Evolutionary conservation across 2,113 vertebrate species (phyloP).

Genomic region (Heptranchias perlo): DNA sequence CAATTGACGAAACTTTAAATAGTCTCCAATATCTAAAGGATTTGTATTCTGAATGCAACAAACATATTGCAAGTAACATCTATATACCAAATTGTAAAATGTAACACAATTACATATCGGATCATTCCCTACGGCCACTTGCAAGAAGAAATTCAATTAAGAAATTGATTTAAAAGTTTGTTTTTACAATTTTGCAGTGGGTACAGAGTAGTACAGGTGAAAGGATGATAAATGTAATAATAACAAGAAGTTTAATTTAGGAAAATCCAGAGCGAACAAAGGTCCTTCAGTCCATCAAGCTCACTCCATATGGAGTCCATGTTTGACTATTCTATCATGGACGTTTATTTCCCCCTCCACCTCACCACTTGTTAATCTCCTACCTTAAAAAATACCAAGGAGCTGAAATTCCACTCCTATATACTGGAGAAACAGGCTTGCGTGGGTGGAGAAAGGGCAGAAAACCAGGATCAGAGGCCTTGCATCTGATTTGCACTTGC

Average conservation of each 20-base stretch:
- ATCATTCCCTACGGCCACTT: neutral
- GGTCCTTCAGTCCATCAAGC: neutral
- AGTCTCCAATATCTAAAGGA: neutral
- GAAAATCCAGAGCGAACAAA: neutral
- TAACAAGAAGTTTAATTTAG: neutral
- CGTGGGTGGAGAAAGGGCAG: neutral
- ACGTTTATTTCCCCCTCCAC: neutral
- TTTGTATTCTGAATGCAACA: neutral
- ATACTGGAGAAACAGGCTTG: neutral
- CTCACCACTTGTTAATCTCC: neutral
- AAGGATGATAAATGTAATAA: neutral
- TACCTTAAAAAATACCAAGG: neutral
- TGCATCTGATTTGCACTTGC: neutral
- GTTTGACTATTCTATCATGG: neutral
- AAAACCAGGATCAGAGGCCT: neutral
- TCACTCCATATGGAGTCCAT: neutral
- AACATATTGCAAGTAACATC: neutral
- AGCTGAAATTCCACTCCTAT: neutral
- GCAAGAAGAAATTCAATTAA: neutral
- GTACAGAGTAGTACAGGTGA: neutral
- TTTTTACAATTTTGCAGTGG: neutral
- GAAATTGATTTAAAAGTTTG: neutral
- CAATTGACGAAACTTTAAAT: neutral
- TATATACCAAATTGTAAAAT: neutral
- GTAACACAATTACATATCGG: neutral